Base-by-base conservation (phyloP, 2,888 invertebrate genomes). In the Calameuta idolon region DNA sequence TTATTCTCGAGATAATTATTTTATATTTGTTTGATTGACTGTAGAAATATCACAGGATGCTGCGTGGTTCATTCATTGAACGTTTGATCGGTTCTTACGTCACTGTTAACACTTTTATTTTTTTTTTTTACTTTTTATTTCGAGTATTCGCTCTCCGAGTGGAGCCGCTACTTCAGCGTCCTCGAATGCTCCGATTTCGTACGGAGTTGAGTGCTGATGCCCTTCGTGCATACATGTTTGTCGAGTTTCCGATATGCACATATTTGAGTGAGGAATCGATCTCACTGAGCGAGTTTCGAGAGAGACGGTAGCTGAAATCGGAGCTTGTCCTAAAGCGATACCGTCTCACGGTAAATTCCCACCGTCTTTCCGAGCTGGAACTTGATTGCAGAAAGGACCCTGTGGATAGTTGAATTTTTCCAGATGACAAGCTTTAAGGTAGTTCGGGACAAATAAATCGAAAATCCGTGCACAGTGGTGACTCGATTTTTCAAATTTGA, bases 231-330 rank as follows among this genome's bases (percentile, higher is more conserved):
- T 82, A 82, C 81, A 81, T 81, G 82, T 84, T 82, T 83, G 83
- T 84, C 83, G 82, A 81, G 81, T 80, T 82, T 83, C 79, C 83
- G 82, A 83, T 84, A 84, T 82, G 83, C 83, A 84, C 83, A 83
- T 84, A 83, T 84, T 83, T 81, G 79, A 81, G 82, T 77, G 76
- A 69, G 80, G 69, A 79, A 78, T 78, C 78, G 78, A 78, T 78
- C 78, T 71, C 33, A 30, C 31, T 71, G 71, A 71, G 12, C 71
- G 71, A 11, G 71, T n/a, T 33, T 5, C 12, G n/a, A 23, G 71
- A 71, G 71, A 71, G 71, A 71, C 31, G 11, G 71, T 0, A 71
- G 5, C 15, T 40, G 40, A 40, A 40, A 40, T 40, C 40, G 40
- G 15, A 40, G 40, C 15, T 40, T 40, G 37, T 40, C 15, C 15